Percentiles rank a stretch among this genome's conserved stretches.
Conservation (phyloP, 2,113 vertebrate genomes). For the Alces alces region DNA sequence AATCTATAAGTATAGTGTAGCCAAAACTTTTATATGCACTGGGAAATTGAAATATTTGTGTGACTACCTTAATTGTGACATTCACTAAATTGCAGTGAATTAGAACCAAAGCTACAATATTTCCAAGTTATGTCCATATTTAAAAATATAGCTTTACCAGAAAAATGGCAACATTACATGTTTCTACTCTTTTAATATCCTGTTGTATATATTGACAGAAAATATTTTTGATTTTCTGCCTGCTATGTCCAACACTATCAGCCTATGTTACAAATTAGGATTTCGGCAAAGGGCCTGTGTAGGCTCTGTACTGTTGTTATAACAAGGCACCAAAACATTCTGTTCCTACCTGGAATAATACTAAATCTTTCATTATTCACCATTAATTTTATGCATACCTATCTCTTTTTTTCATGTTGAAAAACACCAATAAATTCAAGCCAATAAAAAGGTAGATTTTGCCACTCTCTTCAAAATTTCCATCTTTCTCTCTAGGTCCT, state of each 20-base stretch:
- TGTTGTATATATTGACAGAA: slow-evolving; percentile 5
- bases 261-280: slow-evolving; percentile 30
- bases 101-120: neutral
- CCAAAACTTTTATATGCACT: neutral
- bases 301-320: slow-evolving; percentile 36
- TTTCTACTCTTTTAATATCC: slow-evolving; percentile 15
- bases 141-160: neutral
- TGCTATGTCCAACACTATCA: slow-evolving; percentile 37
- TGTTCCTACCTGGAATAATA: slow-evolving; percentile 57
- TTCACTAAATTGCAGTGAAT: neutral
- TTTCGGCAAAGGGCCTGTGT: slow-evolving; percentile 48
- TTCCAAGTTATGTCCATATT: neutral
- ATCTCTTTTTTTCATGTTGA: neutral
- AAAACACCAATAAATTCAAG: neutral
- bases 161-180: slow-evolving; percentile 61
- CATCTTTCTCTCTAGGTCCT: neutral
- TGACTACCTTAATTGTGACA: neutral
- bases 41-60: neutral
- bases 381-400: neutral
- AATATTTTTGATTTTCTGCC: slow-evolving; percentile 31
- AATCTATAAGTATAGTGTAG: neutral
- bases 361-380: slow-evolving; percentile 37
- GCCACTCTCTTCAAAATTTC: neutral
- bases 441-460: neutral
- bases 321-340: slow-evolving; percentile 58